Conservation (phyloP, 2,888 invertebrate genomes). For the Hipparchia sbordonii region DNA sequence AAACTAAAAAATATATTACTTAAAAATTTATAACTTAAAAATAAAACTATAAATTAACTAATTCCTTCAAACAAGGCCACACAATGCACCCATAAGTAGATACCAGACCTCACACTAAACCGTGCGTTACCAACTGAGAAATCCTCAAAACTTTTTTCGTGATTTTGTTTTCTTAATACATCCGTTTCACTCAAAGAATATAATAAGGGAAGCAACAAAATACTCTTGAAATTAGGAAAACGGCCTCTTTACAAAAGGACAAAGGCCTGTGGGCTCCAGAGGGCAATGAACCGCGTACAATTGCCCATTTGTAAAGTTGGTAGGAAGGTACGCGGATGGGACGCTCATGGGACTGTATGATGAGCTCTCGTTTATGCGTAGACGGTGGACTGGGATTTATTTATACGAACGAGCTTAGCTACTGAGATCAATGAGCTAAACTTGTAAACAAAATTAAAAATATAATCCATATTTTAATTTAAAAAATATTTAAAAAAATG, state of each 20-base stretch:
- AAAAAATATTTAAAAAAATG: too few species aligned
- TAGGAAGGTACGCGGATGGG: slow-evolving; percentile 47
- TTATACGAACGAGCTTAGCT: too few species aligned
- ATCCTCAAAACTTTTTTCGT: neutral
- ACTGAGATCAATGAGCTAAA: too few species aligned
- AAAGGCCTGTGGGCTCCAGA: slow-evolving; percentile 54
- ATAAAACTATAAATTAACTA: too few species aligned
- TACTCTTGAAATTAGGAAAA: slow-evolving; percentile 46
- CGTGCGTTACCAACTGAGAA: neutral
- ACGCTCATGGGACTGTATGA: slow-evolving; percentile 52
- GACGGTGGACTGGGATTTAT: slow-evolving; percentile 34
- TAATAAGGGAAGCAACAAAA: slow-evolving; percentile 39
- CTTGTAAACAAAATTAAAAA: neutral
- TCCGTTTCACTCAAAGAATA: slow-evolving; percentile 30
- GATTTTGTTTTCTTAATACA: slow-evolving; percentile 4
- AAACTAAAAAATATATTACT: too few species aligned
- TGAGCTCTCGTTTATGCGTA: slow-evolving; percentile 44
- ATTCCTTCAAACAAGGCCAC: too few species aligned
- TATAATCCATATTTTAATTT: too few species aligned
- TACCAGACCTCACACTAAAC: too few species aligned
- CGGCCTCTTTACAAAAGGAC: slow-evolving; percentile 46
- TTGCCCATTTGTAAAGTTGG: slow-evolving; percentile 63
- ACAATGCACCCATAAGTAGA: too few species aligned
- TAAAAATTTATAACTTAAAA: too few species aligned
- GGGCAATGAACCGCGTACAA: slow-evolving; percentile 59